A percentile compares a stretch with the other conserved stretches of the same genome.
These are phyloP conservation scores for Paguma larvata DNA, from an alignment of 2,797 vertebrate species.

Conservation along the genomic window DNA sequence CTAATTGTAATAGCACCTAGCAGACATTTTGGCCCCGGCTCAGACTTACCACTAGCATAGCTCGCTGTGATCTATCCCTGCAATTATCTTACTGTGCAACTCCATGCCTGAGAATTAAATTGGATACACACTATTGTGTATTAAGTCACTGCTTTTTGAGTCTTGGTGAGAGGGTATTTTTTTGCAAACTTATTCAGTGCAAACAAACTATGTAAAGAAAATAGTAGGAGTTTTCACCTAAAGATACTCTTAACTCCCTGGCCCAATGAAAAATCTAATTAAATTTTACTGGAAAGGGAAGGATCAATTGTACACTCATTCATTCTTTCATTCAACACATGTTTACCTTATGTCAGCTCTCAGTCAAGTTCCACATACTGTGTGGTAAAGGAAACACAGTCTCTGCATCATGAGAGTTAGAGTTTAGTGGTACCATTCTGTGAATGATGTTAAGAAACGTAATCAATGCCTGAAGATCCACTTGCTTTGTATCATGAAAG, in stretches of 20 bases:
- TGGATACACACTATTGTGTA: background rate
- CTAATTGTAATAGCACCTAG: background rate
- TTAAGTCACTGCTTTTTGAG: slow-evolving; percentile 6
- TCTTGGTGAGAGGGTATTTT: background rate
- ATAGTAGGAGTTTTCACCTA: background rate
- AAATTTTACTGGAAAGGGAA: background rate
- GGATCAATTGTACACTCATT: background rate
- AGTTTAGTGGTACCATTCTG: background rate
- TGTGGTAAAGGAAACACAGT: background rate
- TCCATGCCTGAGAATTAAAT: background rate
- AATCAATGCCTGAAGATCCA: background rate
- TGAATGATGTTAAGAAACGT: background rate
- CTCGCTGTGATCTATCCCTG: background rate
- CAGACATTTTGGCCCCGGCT: background rate
- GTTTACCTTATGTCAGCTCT: background rate
- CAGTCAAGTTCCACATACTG: background rate
- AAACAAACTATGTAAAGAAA: slow-evolving; percentile 23
- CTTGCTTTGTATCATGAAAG: background rate
- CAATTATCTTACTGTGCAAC: background rate
- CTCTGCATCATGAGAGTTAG: background rate
- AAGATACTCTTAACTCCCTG: background rate
- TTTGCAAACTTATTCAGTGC: slow-evolving; percentile 1
- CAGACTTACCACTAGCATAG: background rate
- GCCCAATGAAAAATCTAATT: background rate
- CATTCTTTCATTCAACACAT: background rate